phyloP scores from a whole-genome alignment of 2,113 vertebrate species.

The Ovis aries region ARS-UI_Ramb_v3.0 NC_056058.1:74526501-74527000 shows the following conservation, averaged over 20 bases:
- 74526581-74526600: not conserved
- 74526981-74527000: conserved; percentile 12
- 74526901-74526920: not conserved
- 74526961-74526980: not conserved
- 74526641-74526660: not conserved
- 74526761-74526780: conserved; percentile 16
- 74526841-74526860: not conserved
- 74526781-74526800: not conserved
- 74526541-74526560: not conserved
- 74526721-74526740: not conserved
- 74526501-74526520: not conserved
- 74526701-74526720: not conserved
- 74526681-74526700: not conserved
- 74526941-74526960: not conserved
- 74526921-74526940: conserved; percentile 21
- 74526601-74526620: not conserved
- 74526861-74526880: conserved; percentile 49
- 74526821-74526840: not conserved
- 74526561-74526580: not conserved
- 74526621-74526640: not conserved
- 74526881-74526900: not conserved
- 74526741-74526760: not conserved
- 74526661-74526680: not conserved
- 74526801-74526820: not conserved
- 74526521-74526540: not conserved